A percentile compares a stretch with the other conserved stretches of the same genome.
Conservation (phyloP, 2,888 invertebrate species). For the Mystacides longicornis region DNA sequence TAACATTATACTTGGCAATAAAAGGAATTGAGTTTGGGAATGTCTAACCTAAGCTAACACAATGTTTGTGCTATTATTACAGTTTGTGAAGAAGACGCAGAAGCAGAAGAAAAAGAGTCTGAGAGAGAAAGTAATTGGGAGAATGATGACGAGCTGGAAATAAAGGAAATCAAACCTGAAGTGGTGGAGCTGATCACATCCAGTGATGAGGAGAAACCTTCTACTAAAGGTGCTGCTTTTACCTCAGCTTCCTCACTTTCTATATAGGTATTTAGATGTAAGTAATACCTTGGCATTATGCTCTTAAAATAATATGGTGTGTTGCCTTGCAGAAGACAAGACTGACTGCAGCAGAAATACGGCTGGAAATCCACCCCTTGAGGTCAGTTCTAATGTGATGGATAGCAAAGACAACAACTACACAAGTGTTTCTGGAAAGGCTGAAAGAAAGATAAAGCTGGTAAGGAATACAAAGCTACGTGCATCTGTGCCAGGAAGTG, state of each 20-base stretch:
- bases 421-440: too few species aligned
- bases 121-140: conserved; percentile 5
- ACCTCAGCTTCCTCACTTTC: not conserved
- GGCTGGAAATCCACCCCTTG: too few species aligned
- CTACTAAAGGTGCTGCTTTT: not conserved
- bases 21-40: too few species aligned
- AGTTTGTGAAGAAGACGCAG: too few species aligned
- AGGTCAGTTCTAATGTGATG: too few species aligned
- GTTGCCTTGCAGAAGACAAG: not conserved
- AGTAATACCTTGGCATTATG: not conserved
- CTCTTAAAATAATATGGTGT: not conserved
- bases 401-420: too few species aligned
- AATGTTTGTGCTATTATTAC: too few species aligned
- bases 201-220: conserved; percentile 31
- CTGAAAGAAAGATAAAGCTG: too few species aligned
- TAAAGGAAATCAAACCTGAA: conserved; percentile 43
- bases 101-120: conserved; percentile 1
- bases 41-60: too few species aligned
- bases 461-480: conserved; percentile 33
- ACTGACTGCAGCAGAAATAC: not conserved
- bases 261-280: not conserved
- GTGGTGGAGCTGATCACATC: conserved; percentile 46
- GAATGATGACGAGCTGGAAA: conserved; percentile 40
- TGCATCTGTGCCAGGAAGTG: conserved; percentile 12
- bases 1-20: too few species aligned